Conservation (phyloP, 2,888 invertebrate genomes). For the Ophion ellenae region DNA sequence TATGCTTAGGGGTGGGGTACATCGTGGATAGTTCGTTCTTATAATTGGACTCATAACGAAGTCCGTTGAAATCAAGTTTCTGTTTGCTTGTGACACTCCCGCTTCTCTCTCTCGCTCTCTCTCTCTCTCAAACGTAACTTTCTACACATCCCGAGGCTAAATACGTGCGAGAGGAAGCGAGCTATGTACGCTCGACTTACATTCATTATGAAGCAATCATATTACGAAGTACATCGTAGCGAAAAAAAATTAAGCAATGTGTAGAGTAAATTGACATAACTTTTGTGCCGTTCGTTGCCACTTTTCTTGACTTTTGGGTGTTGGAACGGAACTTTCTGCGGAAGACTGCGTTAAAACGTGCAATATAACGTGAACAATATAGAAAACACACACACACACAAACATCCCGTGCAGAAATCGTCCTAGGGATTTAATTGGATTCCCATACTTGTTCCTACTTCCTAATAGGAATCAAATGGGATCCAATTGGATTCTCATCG, state of each 20-base stretch:
- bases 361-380: too few species aligned
- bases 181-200: conserved; percentile 2
- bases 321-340: not conserved
- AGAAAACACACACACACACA: too few species aligned
- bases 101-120: not conserved
- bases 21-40: conserved; percentile 65
- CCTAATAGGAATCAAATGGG: too few species aligned
- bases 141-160: conserved; percentile 37
- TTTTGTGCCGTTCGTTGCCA: not conserved
- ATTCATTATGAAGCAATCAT: conserved; percentile 7
- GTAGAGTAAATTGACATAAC: not conserved
- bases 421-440: too few species aligned
- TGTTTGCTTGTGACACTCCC: conserved; percentile 56
- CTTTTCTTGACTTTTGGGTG: not conserved
- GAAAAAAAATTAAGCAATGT: not conserved
- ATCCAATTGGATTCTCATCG: too few species aligned
- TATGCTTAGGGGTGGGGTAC: not conserved
- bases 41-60: conserved; percentile 74
- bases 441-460: too few species aligned
- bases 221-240: not conserved
- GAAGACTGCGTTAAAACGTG: not conserved
- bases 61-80: conserved; percentile 72
- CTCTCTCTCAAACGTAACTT: conserved; percentile 13
- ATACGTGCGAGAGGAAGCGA: conserved; percentile 11
- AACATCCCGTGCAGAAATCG: too few species aligned